Conservation (phyloP, 2,888 invertebrate genomes). For the Eumacrocentrus americanus region DNA sequence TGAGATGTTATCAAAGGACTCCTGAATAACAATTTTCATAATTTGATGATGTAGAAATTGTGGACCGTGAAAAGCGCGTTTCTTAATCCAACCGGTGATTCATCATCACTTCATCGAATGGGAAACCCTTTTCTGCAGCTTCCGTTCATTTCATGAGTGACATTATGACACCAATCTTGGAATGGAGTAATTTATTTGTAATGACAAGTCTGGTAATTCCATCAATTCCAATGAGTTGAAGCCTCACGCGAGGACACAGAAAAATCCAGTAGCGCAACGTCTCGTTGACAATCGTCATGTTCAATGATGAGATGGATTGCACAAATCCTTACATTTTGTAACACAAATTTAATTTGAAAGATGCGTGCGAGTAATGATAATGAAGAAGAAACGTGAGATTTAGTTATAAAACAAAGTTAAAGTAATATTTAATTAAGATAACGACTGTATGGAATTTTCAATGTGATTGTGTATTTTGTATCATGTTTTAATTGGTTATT, state of each 20-base stretch:
- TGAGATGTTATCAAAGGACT: neutral
- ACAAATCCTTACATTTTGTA: too few species aligned
- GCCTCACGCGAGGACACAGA: conserved; percentile 7
- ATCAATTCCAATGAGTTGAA: conserved; percentile 5
- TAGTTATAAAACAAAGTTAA: too few species aligned
- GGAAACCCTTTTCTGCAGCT: conserved; percentile 16
- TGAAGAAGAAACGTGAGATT: too few species aligned
- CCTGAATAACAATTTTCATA: neutral
- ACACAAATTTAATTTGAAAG: neutral
- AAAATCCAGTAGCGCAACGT: neutral
- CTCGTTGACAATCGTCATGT: neutral
- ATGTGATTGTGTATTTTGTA: conserved; percentile 8
- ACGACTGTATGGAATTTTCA: too few species aligned
- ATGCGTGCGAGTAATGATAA: neutral
- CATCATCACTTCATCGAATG: neutral
- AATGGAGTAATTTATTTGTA: conserved; percentile 29
- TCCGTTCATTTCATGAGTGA: neutral
- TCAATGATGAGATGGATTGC: neutral
- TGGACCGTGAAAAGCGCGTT: too few species aligned
- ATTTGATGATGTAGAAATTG: neutral
- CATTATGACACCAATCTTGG: neutral
- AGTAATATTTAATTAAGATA: too few species aligned
- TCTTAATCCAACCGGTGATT: neutral
- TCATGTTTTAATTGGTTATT: conserved; percentile 25
- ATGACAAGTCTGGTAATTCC: conserved; percentile 28